These are phyloP conservation scores for Nephrotoma appendiculata DNA, from an alignment of 2,888 invertebrate genomes.

Conservation along the genomic window DNA sequence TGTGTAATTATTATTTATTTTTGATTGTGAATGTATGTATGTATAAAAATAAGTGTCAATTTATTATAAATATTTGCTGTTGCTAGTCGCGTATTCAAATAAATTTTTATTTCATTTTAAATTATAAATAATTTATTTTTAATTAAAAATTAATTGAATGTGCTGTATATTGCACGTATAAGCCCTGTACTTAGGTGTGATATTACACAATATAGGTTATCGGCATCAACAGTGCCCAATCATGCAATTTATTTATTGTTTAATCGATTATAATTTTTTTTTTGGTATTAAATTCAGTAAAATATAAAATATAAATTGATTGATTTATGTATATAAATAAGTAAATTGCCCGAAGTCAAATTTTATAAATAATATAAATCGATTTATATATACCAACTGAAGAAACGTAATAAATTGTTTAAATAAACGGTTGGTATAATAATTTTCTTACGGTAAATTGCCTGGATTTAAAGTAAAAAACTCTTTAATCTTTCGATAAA, in stretches of 20 bases:
- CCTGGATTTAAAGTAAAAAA: background rate
- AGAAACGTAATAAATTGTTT: too few relatives aligned
- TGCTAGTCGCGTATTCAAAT: background rate
- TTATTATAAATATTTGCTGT: too few relatives aligned
- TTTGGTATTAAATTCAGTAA: background rate
- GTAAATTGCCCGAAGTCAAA: background rate
- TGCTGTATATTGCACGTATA: background rate
- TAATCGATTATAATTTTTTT: background rate
- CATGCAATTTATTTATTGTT: background rate
- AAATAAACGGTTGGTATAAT: too few relatives aligned
- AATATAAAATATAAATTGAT: background rate
- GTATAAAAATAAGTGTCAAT: too few relatives aligned
- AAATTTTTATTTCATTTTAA: background rate
- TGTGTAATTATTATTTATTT: too few relatives aligned
- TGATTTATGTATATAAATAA: background rate
- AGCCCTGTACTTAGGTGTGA: background rate
- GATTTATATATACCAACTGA: background rate
- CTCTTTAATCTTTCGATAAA: background rate
- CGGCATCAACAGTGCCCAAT: background rate
- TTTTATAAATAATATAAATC: background rate
- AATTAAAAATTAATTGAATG: background rate
- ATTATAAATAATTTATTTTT: background rate
- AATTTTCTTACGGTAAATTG: too few relatives aligned
- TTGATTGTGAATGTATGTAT: too few relatives aligned
- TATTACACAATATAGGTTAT: background rate